Conservation (phyloP, 2,888 invertebrate species). For the Erpobdella octoculata region DNA sequence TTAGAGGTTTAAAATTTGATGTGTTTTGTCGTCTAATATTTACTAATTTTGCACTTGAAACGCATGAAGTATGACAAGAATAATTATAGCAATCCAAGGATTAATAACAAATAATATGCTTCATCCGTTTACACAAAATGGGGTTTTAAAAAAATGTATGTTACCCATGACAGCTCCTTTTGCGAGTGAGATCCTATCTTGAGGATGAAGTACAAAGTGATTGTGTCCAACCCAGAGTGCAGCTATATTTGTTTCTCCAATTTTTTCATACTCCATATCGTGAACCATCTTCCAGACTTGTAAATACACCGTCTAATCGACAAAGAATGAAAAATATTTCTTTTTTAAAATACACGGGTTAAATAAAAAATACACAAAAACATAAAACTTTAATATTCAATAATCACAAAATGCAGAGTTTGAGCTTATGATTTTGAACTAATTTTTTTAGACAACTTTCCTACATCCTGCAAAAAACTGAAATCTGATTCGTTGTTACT, state of each 20-base stretch:
- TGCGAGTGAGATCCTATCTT: constrained; percentile 29
- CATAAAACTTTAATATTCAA: too few species aligned
- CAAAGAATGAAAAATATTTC: neutral
- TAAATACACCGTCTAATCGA: constrained; percentile 29
- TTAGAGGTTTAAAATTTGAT: too few species aligned
- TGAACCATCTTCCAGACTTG: constrained; percentile 30
- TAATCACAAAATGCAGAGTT: too few species aligned
- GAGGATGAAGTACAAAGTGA: constrained; percentile 32
- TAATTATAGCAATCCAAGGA: neutral
- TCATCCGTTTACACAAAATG: too few species aligned
- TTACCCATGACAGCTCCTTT: constrained; percentile 26
- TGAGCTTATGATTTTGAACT: too few species aligned
- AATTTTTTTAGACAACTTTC: too few species aligned
- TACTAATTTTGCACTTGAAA: neutral
- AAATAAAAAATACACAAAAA: too few species aligned
- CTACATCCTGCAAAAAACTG: too few species aligned
- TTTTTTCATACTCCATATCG: constrained; percentile 10
- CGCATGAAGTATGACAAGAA: neutral
- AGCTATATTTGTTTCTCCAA: constrained; percentile 32
- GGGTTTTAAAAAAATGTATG: too few species aligned
- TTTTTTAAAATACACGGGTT: neutral
- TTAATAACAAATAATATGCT: too few species aligned
- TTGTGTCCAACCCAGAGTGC: constrained; percentile 33
- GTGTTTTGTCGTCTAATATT: neutral
- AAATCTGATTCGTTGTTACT: too few species aligned